These are phyloP conservation scores for Coregonus suidteri DNA, from an alignment of 2,797 vertebrate genomes.

Conservation along the genomic window DNA sequence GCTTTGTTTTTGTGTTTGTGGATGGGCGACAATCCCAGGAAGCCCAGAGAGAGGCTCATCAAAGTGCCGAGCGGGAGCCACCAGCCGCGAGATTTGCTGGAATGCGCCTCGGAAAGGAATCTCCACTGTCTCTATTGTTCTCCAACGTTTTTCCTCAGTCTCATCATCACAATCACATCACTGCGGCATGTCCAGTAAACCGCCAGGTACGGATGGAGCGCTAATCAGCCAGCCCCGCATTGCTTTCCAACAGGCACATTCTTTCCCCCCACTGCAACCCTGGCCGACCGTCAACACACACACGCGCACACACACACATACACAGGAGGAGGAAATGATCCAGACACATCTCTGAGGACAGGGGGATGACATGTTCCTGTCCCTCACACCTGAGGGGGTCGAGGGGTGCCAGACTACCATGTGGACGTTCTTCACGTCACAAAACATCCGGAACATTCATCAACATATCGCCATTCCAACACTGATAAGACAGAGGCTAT, in stretches of 20 bases:
- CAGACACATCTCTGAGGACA: constrained; percentile 49
- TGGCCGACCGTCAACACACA: constrained; percentile 42
- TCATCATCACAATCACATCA: constrained; percentile 71
- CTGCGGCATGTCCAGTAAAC: constrained; percentile 71
- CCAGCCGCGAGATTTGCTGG: constrained; percentile 85
- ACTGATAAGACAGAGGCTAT: constrained; percentile 39
- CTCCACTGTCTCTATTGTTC: constrained; percentile 98
- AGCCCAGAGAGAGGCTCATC: constrained; percentile 93
- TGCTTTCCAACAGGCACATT: constrained; percentile 64
- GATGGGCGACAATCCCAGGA: constrained; percentile 99
- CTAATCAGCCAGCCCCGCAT: constrained; percentile 76
- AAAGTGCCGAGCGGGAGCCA: constrained; percentile 89
- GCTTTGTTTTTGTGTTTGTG: constrained; percentile 89
- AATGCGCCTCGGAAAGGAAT: constrained; percentile 94
- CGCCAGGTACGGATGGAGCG: constrained; percentile 72
- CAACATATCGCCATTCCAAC: constrained; percentile 20
- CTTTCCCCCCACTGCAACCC: constrained; percentile 64
- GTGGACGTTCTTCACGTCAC: constrained; percentile 13
- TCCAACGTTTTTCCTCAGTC: constrained; percentile 89
- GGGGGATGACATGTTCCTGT: constrained; percentile 49
- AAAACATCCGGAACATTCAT: constrained; percentile 6
- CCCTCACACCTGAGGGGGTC: constrained; percentile 21
- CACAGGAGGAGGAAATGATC: constrained; percentile 46
- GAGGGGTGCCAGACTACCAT: constrained; percentile 16
- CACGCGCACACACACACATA: constrained; percentile 5